Evolutionary conservation across 2,113 vertebrate genomes (phyloP).

Genomic region (Arizona elegans): DNA sequence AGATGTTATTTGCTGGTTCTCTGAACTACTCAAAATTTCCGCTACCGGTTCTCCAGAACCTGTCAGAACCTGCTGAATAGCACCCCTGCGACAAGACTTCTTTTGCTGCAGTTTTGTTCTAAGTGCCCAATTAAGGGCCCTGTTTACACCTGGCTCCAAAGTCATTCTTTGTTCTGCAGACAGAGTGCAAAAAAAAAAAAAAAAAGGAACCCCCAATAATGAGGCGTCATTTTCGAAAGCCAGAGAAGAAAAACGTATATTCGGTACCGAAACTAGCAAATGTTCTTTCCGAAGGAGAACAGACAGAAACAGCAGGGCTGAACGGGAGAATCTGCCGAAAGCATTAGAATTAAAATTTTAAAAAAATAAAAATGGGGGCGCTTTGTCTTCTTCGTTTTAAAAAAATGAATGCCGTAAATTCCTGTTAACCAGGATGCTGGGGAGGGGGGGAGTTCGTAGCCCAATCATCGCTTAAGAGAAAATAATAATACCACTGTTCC

Average conservation of each 20-base stretch:
- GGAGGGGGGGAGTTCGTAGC: no score
- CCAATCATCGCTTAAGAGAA: no score
- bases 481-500: no score
- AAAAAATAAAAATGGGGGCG: background rate
- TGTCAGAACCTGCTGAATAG: no score
- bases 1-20: no score
- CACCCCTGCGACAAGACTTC: conserved; percentile 44
- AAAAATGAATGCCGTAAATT: no score
- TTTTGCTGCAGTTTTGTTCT: conserved; percentile 55
- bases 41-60: no score
- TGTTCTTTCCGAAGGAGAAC: background rate
- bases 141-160: conserved; percentile 62
- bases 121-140: conserved; percentile 67
- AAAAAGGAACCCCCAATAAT: conserved; percentile 54
- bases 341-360: background rate
- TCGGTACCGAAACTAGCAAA: background rate
- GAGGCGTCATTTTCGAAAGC: conserved; percentile 51
- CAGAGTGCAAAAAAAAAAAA: conserved; percentile 2
- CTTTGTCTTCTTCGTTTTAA: no score
- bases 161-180: conserved; percentile 23
- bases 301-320: background rate
- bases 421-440: no score
- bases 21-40: no score
- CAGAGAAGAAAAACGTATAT: background rate
- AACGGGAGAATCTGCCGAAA: background rate